These are phyloP conservation scores for Holothuria glaberrima DNA, from an alignment of 35 echinoderm and acorn worm species.

Conservation along the genomic window DNA sequence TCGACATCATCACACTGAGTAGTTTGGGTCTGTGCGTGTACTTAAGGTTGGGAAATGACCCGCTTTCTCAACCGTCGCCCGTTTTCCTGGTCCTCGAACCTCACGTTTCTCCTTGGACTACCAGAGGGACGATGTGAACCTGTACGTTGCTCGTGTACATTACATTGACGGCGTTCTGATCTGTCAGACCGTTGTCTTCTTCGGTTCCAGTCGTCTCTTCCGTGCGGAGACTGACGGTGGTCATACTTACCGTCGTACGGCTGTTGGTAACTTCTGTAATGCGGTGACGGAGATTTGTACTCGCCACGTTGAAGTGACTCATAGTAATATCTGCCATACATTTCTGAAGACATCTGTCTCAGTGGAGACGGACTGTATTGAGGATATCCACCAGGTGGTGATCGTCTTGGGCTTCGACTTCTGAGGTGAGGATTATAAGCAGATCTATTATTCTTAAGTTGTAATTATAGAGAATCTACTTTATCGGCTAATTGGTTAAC, in stretches of 20 bases:
- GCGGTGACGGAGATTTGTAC: neutral
- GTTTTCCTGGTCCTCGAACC: too few relatives aligned
- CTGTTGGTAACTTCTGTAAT: neutral
- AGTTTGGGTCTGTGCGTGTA: too few relatives aligned
- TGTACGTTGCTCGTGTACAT: neutral
- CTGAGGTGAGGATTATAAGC: neutral
- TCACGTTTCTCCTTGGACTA: too few relatives aligned
- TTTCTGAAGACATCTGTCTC: neutral
- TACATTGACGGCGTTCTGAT: neutral
- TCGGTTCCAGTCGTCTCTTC: neutral
- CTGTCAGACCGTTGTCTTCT: neutral
- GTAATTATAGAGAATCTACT: neutral
- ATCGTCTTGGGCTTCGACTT: neutral
- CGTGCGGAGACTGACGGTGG: neutral
- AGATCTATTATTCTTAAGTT: slow-evolving; percentile 6
- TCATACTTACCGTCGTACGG: neutral
- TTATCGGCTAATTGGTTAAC: neutral
- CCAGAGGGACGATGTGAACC: neutral
- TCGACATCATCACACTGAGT: too few relatives aligned
- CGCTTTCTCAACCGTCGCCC: too few relatives aligned
- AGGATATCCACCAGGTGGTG: neutral
- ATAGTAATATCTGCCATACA: neutral
- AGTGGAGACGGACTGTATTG: neutral
- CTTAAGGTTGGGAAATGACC: too few relatives aligned
- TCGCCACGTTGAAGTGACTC: neutral